Evolutionary conservation across 2,113 vertebrate species (phyloP), one percentile per base, ranked within the genome.

Genomic region (Bungarus multicinctus): DNA sequence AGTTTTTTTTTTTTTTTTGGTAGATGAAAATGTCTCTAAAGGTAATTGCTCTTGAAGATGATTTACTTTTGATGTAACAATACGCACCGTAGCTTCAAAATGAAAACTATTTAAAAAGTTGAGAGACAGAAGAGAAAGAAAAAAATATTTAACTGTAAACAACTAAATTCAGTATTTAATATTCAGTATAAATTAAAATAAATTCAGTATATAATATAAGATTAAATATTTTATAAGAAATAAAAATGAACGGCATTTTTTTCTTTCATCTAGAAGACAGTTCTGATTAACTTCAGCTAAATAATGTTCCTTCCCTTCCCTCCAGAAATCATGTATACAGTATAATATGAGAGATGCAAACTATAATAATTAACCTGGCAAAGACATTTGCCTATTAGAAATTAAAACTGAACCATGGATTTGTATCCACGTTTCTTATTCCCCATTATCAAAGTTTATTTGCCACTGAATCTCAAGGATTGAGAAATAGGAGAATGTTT

Each of bases 101-200:
- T 94, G 90, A 97, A 97, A 92, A 85, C 85, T 96, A 92, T 95
- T 92, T 43, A 85, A 96, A 96, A 97, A 96, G 90, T 96, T 96
- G 95, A 95, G 92, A 96, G 94, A 94, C 94, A 94, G 92, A 95
- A 96, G 94, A 95, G 95, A 96, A 90, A 96, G 50, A 81, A 92
- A 92, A 92, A 96, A 86, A 85, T 94, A 87, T 91, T 94, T 93
- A 95, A 94, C 95, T 87, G 92, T 96, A 96, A 96, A 94, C 89
- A 96, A 93, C 94, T 95, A 95, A 96, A 96, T 96, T 94, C 96
- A 96, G 88, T 96, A 95, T 96, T n/a, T n/a, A n/a, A n/a, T n/a
- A n/a, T n/a, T n/a, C n/a, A n/a, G n/a, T n/a, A n/a, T n/a, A n/a
- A n/a, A n/a, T n/a, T n/a, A n/a, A n/a, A n/a, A n/a, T 95, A 95